Conservation (phyloP, 1,140 invertebrate species). For the Plutomurus gul region DNA sequence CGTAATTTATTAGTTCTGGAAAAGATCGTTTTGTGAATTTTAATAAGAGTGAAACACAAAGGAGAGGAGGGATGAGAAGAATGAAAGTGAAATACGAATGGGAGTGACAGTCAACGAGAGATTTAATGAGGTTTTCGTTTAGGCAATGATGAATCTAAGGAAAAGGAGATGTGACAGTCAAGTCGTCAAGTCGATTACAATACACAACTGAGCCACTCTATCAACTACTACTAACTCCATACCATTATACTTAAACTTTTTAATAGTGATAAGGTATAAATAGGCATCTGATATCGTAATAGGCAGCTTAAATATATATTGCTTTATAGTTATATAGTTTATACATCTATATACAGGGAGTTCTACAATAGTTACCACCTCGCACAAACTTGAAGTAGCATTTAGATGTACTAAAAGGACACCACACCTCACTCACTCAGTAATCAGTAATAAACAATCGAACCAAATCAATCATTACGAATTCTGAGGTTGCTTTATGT, state of each 20-base stretch:
- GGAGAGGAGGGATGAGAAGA: neutral
- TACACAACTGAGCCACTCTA: neutral
- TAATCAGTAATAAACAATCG: no score
- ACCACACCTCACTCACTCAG: no score
- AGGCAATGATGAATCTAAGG: slow-evolving; percentile 16
- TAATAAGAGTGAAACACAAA: slow-evolving; percentile 19
- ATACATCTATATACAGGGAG: no score
- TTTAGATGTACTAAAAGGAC: no score
- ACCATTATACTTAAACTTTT: no score
- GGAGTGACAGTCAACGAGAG: slow-evolving; percentile 21
- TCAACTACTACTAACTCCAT: neutral
- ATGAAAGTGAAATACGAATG: slow-evolving; percentile 13
- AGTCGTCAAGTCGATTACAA: neutral
- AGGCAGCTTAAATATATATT: neutral
- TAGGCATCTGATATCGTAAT: neutral
- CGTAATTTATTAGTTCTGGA: slow-evolving; percentile 25
- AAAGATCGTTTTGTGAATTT: slow-evolving; percentile 19
- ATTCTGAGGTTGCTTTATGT: no score
- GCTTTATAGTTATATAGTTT: neutral
- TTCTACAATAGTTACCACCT: no score
- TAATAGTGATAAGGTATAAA: neutral
- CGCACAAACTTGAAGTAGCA: no score
- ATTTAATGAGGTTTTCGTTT: slow-evolving; percentile 28
- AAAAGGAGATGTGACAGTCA: slow-evolving; percentile 14
- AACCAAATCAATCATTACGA: no score